Evolutionary conservation across 2,113 vertebrate genomes (phyloP).

Genomic region (Myiozetetes cayanensis): DNA sequence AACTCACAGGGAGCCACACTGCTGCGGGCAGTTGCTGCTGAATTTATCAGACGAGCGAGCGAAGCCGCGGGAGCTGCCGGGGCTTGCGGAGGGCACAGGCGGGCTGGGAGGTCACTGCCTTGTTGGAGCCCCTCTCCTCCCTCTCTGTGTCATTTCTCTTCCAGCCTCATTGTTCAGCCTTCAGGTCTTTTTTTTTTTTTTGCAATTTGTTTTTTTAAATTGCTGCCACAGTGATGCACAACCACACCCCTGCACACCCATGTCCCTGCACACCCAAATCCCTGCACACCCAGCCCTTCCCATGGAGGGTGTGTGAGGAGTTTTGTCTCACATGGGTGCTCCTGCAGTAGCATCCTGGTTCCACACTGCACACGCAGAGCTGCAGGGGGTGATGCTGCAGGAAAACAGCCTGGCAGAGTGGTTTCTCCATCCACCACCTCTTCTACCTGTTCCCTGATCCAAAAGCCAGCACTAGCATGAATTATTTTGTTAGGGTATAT

Average conservation of each 20-base stretch:
- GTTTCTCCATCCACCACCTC: neutral
- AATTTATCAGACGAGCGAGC: neutral
- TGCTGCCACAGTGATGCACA: fast-evolving
- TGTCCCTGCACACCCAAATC: fast-evolving
- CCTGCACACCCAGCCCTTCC: neutral
- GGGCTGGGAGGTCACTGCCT: neutral
- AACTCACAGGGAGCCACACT: neutral
- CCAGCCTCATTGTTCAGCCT: neutral
- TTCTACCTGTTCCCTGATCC: neutral
- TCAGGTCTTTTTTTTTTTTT: fast-evolving
- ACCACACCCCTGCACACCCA: neutral
- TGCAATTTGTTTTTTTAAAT: fast-evolving
- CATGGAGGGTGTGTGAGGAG: fast-evolving
- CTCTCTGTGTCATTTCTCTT: neutral
- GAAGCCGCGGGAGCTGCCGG: neutral
- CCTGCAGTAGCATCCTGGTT: neutral
- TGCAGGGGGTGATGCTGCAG: neutral
- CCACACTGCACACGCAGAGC: neutral
- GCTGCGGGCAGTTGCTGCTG: neutral
- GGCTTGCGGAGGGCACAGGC: neutral
- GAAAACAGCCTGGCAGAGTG: neutral
- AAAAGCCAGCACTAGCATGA: fast-evolving
- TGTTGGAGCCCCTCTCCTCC: neutral
- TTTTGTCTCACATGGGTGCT: neutral
- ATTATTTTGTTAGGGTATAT: fast-evolving